Evolutionary conservation across 1,140 invertebrate species (phyloP), one percentile per base, ranked within the genome.

Genomic region (Venustaconcha ellipsiformis): DNA sequence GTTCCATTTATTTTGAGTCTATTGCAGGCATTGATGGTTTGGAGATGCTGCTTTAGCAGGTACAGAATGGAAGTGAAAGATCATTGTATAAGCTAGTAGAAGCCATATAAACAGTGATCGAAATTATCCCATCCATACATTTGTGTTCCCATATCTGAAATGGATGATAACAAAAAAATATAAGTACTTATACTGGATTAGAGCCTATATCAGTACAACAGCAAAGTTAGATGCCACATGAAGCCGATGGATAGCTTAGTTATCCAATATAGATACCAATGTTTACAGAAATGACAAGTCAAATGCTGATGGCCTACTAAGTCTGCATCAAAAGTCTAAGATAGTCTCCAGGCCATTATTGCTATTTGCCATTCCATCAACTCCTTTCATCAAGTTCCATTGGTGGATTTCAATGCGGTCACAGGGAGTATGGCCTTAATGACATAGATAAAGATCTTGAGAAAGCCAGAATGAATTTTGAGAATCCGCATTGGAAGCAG

Each of bases 201-300:
- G 82, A n/a, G 78, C 76, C 11, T 82, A 83, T 71, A 71, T 80
- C n/a, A 48, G 75, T 6, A 76, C 78, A 2, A 67, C 74, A 15
- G 80, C 78, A 18, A 75, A 78, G 57, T 55, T 80, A 20, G 82
- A 82, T 72, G 80, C 75, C 13, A 79, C 79, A 37, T 70, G 67
- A 23, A 67, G 74, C 63, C 23, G 77, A 15, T 79, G 79, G 73
- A 56, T 79, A 18, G 77, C 79, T 23, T 73, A 64, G 30, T 62
- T 81, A 37, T 17, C 72, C 17, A 59, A 23, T 63, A 81, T 70
- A 60, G 57, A 81, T 60, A 48, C 57, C 1, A 72, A 81, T 6
- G 62, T 66, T 15, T 82, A 81, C 62, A 59, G n/a, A 56, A 57
- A 70, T 55, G 81, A 76, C 8, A 70, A 72, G 59, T 30, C 8